phyloP scores from a whole-genome alignment of 2,113 vertebrate genomes.

The Coregonus clupeaformis region DNA sequence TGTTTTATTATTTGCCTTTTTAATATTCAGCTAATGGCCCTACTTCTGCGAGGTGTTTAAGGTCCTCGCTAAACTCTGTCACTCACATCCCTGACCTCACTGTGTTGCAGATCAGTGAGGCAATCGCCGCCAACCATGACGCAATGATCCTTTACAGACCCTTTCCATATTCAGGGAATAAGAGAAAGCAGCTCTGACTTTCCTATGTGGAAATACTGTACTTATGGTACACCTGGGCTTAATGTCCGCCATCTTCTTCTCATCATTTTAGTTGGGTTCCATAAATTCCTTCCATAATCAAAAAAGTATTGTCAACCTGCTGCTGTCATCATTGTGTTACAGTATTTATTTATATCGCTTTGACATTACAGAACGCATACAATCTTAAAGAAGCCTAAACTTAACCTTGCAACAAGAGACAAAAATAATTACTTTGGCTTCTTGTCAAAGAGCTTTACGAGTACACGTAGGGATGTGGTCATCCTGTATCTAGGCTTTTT shows the following conservation, averaged over 20 bases:
- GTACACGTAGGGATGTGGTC: conserved; percentile 40
- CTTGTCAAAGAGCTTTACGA: conserved; percentile 18
- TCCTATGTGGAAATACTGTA: conserved; percentile 42
- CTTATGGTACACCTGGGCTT: conserved; percentile 33
- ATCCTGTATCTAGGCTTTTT: conserved; percentile 25
- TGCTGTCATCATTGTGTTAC: conserved; percentile 47
- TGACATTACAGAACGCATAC: conserved; percentile 39
- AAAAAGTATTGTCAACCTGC: conserved; percentile 28
- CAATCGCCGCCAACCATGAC: conserved; percentile 51
- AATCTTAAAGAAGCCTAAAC: conserved; percentile 19
- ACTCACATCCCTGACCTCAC: conserved; percentile 59
- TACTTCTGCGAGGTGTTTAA: conserved; percentile 49
- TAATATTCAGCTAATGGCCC: conserved; percentile 56
- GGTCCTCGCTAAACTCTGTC: conserved; percentile 48
- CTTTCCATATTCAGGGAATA: conserved; percentile 47
- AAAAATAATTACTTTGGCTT: conserved; percentile 38
- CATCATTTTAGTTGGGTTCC: conserved; percentile 32
- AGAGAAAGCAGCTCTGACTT: conserved; percentile 12
- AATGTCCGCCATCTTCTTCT: conserved; percentile 14
- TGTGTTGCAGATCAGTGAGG: conserved; percentile 53
- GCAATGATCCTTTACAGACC: conserved; percentile 47
- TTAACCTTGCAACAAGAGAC: conserved; percentile 27
- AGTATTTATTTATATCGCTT: conserved; percentile 41
- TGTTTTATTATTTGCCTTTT: conserved; percentile 37
- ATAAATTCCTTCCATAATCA: conserved; percentile 53